Evolutionary conservation across 2,888 invertebrate species (phyloP).

Genomic region (Brenthis ino): DNA sequence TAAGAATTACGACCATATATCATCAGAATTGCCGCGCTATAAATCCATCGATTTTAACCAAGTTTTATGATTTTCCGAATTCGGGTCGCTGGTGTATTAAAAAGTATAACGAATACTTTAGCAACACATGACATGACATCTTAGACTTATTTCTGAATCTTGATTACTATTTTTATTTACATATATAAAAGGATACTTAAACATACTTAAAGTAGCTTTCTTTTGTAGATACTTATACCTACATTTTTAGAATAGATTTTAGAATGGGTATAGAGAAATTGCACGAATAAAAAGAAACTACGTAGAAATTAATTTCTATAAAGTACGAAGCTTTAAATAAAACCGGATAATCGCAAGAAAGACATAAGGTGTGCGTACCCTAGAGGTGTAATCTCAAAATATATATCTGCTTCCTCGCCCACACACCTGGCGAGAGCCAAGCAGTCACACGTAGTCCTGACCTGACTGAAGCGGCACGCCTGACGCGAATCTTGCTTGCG

Average conservation of each 20-base stretch:
- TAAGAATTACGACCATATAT: slow-evolving; percentile 45
- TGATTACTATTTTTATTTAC: no score
- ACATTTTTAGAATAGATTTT: no score
- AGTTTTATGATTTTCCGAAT: no score
- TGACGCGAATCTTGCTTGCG: slow-evolving; percentile 52
- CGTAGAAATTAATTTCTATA: slow-evolving; percentile 1
- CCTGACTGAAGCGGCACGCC: slow-evolving; percentile 48
- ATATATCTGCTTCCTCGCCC: slow-evolving; percentile 51
- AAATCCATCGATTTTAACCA: background rate
- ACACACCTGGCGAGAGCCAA: slow-evolving; percentile 68
- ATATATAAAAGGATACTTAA: no score
- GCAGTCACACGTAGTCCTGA: slow-evolving; percentile 62
- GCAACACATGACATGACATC: no score
- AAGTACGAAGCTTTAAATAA: slow-evolving; percentile 7
- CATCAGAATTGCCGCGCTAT: slow-evolving; percentile 40
- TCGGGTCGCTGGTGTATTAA: no score
- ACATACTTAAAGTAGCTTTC: no score
- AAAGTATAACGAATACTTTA: no score
- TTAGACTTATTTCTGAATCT: no score
- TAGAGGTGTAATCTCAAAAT: slow-evolving; percentile 35
- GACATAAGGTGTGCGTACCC: slow-evolving; percentile 27
- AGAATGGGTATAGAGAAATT: background rate
- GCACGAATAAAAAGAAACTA: background rate
- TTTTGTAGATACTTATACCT: no score
- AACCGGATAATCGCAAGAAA: slow-evolving; percentile 12